Evolutionary conservation across 2,888 invertebrate species (phyloP).

Genomic region (Caenorhabditis auriculariae): DNA sequence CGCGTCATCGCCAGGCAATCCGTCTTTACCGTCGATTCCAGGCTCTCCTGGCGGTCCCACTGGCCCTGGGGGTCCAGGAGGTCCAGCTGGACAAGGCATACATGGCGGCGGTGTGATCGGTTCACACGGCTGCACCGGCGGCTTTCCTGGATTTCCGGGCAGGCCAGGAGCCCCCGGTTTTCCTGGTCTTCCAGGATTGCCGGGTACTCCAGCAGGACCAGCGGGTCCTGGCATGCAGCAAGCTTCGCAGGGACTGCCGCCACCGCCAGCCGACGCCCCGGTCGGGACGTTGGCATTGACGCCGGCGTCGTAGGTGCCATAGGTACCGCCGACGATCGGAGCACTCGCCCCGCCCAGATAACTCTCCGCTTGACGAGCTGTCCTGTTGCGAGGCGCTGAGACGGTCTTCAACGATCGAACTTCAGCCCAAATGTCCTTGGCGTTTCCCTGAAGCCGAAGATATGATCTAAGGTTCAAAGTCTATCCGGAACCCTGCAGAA

Average conservation of each 20-base stretch:
- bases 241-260: slow-evolving; percentile 18
- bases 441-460: slow-evolving; percentile 33
- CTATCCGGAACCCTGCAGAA: slow-evolving; percentile 1
- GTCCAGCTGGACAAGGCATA: slow-evolving; percentile 47
- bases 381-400: slow-evolving; percentile 20
- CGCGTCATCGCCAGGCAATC: slow-evolving; percentile 27
- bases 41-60: slow-evolving; percentile 42
- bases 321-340: not conserved
- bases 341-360: not conserved
- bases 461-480: not conserved
- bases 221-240: slow-evolving; percentile 38
- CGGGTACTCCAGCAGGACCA: slow-evolving; percentile 39
- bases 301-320: not conserved
- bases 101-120: slow-evolving; percentile 47
- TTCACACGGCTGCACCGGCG: slow-evolving; percentile 41
- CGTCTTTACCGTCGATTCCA: slow-evolving; percentile 32
- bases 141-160: slow-evolving; percentile 46
- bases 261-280: slow-evolving; percentile 11
- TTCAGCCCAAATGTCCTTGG: slow-evolving; percentile 47
- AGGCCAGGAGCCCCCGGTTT: slow-evolving; percentile 42
- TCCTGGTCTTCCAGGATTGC: slow-evolving; percentile 47
- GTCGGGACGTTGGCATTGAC: not conserved
- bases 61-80: slow-evolving; percentile 48
- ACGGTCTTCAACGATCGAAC: slow-evolving; percentile 31
- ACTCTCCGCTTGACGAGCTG: slow-evolving; percentile 35